A percentile compares a stretch with the other conserved stretches of the same genome.
phyloP scores from a whole-genome alignment of 2,888 invertebrate genomes.

The Dimorphilus gyrociliatus region DNA sequence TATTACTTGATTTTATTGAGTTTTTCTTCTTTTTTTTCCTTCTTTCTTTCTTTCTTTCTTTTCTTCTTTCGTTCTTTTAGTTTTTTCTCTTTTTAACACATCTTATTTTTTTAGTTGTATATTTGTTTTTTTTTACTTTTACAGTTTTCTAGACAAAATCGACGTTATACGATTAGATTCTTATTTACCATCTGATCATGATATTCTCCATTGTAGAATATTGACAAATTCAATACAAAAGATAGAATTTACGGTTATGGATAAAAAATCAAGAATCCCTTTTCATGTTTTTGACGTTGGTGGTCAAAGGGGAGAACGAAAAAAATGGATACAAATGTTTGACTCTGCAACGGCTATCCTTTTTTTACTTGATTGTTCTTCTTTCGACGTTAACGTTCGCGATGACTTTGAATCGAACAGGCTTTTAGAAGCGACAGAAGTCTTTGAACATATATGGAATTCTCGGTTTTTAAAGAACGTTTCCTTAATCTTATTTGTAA shows the following conservation, averaged over 20 bases:
- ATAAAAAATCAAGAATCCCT: slow-evolving; percentile 18
- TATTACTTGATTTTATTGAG: too few species aligned
- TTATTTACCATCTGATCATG: slow-evolving; percentile 54
- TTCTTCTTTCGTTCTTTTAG: too few species aligned
- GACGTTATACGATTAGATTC: slow-evolving; percentile 47
- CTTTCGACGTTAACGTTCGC: slow-evolving; percentile 57
- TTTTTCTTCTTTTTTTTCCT: too few species aligned
- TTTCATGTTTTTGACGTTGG: slow-evolving; percentile 62
- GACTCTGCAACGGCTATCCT: slow-evolving; percentile 65
- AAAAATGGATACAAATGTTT: slow-evolving; percentile 69
- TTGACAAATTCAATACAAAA: slow-evolving; percentile 27
- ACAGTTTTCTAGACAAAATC: slow-evolving; percentile 57
- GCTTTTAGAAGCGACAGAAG: slow-evolving; percentile 51
- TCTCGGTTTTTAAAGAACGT: slow-evolving; percentile 57
- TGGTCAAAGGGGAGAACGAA: slow-evolving; percentile 61
- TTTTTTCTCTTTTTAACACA: not conserved
- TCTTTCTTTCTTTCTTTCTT: too few species aligned
- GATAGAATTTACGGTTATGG: slow-evolving; percentile 24
- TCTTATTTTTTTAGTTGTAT: not conserved
- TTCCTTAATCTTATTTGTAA: slow-evolving; percentile 61
- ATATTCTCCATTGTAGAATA: slow-evolving; percentile 58
- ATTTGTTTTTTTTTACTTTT: slow-evolving; percentile 15
- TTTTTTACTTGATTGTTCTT: slow-evolving; percentile 61
- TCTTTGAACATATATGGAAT: slow-evolving; percentile 61
- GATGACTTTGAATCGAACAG: slow-evolving; percentile 56